Conservation (phyloP, 2,888 invertebrate genomes). For the Aporophyla lueneburgensis region DNA sequence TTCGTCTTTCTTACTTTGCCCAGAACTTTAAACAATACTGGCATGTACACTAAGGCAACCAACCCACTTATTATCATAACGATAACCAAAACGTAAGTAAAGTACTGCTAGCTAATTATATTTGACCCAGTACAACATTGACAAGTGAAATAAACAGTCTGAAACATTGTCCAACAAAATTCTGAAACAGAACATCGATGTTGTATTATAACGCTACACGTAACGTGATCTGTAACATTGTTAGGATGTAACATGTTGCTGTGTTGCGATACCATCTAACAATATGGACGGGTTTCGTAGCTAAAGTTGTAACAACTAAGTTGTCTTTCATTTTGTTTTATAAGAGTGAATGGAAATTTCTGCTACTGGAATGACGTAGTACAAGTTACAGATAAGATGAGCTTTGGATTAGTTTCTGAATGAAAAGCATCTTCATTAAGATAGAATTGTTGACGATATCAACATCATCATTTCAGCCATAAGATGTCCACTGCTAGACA, state of each 20-base stretch:
- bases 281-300: neutral
- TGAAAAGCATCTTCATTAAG: neutral
- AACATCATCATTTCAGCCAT: no score
- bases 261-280: constrained; percentile 17
- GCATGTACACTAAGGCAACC: no score
- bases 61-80: no score
- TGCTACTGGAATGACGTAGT: neutral
- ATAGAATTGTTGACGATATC: neutral
- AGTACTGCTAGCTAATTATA: no score
- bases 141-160: neutral
- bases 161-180: neutral
- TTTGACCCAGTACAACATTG: neutral
- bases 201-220: constrained; percentile 9
- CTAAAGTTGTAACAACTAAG: constrained; percentile 9
- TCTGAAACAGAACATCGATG: neutral
- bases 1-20: no score
- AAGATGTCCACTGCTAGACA: no score
- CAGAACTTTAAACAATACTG: no score
- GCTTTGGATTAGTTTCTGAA: neutral
- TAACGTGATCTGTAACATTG: constrained; percentile 27
- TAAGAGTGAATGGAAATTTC: neutral
- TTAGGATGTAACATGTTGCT: constrained; percentile 16
- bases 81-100: no score
- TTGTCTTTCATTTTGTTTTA: constrained; percentile 30
- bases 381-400: neutral